Evolutionary conservation across 2,113 vertebrate species (phyloP).

Genomic region (Ardeotis arabs): DNA sequence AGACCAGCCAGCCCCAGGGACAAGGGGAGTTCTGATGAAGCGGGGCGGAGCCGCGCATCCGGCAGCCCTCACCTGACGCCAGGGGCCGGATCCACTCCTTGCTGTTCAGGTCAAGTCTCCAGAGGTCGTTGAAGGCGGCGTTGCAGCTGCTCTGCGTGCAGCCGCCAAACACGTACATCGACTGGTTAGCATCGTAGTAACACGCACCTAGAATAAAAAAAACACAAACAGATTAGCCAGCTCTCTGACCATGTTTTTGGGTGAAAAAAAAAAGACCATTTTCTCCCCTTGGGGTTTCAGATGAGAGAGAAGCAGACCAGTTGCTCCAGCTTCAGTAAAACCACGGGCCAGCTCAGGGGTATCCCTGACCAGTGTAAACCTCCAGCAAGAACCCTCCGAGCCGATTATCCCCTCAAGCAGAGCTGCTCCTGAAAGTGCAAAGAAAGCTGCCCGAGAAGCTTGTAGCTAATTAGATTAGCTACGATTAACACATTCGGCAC

Average conservation of each 20-base stretch:
- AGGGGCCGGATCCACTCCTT: conserved; percentile 99
- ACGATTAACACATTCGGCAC: not conserved
- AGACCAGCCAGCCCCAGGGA: accelerated
- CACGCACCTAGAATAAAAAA: conserved; percentile 84
- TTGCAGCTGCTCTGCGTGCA: conserved; percentile 99
- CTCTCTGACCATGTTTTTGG: accelerated
- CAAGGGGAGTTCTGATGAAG: not conserved
- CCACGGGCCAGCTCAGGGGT: not conserved
- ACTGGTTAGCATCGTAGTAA: conserved; percentile 96
- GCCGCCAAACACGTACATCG: conserved; percentile 98
- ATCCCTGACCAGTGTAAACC: not conserved
- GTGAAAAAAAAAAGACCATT: too few relatives aligned
- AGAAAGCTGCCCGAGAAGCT: not conserved
- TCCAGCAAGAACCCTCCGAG: not conserved
- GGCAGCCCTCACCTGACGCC: conserved; percentile 88
- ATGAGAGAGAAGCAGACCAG: accelerated
- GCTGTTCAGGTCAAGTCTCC: conserved; percentile 98
- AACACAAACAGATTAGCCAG: not conserved
- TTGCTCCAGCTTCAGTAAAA: not conserved
- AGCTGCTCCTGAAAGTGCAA: not conserved
- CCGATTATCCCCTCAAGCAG: not conserved
- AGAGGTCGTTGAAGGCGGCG: conserved; percentile 97
- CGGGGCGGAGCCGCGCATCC: accelerated
- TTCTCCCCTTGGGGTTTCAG: not conserved
- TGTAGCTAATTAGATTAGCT: conserved; percentile 33